Percentiles rank a stretch among this genome's conserved stretches.
phyloP scores from a whole-genome alignment of 2,888 invertebrate genomes.

The Lasiommata megera region DNA sequence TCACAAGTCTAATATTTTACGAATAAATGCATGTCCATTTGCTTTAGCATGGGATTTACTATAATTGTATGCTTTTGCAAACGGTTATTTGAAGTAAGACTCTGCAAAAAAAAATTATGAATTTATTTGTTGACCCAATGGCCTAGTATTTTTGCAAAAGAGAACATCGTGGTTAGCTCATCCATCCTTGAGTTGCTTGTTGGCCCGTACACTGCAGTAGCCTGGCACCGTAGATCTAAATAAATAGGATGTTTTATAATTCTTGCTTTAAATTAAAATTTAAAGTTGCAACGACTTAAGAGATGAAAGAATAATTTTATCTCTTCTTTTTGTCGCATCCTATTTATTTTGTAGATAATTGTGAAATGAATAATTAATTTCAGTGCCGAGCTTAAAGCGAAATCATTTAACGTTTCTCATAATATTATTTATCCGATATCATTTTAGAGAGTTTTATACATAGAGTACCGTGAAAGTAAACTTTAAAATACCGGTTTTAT shows the following conservation, averaged over 20 bases:
- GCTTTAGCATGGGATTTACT: too few species aligned
- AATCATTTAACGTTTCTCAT: too few species aligned
- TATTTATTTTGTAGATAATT: background rate
- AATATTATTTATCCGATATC: too few species aligned
- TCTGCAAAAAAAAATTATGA: too few species aligned
- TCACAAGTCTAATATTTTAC: too few species aligned
- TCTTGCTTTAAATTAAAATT: conserved; percentile 21
- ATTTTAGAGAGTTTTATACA: too few species aligned
- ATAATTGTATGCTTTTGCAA: too few species aligned
- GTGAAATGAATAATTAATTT: background rate
- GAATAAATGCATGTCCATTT: too few species aligned
- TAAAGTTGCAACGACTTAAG: conserved; percentile 12
- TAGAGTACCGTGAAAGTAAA: too few species aligned
- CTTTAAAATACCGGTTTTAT: too few species aligned
- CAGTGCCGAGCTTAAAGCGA: background rate
- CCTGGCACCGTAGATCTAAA: conserved; percentile 15
- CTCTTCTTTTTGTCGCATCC: conserved; percentile 2
- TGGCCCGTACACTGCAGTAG: background rate
- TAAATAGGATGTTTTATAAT: conserved; percentile 41
- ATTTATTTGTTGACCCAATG: background rate
- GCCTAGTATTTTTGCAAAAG: background rate
- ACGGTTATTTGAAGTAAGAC: too few species aligned
- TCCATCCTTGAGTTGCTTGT: background rate
- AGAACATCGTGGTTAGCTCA: background rate
- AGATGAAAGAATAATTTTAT: background rate